Conservation (phyloP, 2,888 invertebrate species). For the Anagyrus pseudococci region DNA sequence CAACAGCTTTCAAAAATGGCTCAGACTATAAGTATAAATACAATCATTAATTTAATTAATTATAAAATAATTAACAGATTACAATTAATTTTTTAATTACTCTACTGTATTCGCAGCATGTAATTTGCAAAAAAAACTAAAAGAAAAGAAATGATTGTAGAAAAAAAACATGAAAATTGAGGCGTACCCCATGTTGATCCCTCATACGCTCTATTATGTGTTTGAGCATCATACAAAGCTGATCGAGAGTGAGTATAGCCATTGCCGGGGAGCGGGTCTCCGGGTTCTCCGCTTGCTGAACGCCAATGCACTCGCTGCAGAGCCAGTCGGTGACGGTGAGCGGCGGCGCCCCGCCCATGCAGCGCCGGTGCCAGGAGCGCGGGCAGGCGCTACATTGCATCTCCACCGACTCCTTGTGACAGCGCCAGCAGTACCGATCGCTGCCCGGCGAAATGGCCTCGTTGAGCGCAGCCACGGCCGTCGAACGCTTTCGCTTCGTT, state of each 20-base stretch:
- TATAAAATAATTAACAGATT: constrained; percentile 20
- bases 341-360: constrained; percentile 67
- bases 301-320: constrained; percentile 84
- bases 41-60: background rate
- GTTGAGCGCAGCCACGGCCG: background rate
- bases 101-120: background rate
- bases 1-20: constrained; percentile 80
- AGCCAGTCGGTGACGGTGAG: constrained; percentile 73
- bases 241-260: constrained; percentile 75
- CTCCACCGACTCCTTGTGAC: constrained; percentile 76
- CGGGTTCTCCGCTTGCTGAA: constrained; percentile 76
- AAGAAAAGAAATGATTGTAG: background rate
- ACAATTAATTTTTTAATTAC: background rate
- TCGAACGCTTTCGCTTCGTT: constrained; percentile 23
- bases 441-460: constrained; percentile 27
- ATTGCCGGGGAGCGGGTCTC: constrained; percentile 75
- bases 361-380: constrained; percentile 83
- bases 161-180: background rate
- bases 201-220: constrained; percentile 84
- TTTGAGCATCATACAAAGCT: constrained; percentile 79
- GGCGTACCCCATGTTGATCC: constrained; percentile 73
- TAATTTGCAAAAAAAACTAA: background rate
- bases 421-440: constrained; percentile 84
- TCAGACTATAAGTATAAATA: constrained; percentile 68
- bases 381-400: constrained; percentile 82